phyloP scores from a whole-genome alignment of 1,140 invertebrate species.

The Teleogryllus occipitalis region DNA sequence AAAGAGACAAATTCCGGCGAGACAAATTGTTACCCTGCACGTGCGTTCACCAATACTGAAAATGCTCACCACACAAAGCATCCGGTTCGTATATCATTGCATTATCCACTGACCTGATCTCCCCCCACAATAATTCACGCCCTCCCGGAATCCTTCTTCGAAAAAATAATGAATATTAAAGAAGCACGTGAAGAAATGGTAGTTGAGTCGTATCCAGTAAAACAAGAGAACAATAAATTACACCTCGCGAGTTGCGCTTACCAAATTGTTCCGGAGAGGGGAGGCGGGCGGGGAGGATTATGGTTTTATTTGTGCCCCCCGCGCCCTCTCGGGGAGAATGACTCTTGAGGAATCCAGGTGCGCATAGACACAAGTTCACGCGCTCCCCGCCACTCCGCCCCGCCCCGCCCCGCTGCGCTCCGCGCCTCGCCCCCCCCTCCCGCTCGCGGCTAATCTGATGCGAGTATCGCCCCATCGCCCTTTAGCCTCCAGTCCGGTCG shows the following conservation, averaged over 20 bases:
- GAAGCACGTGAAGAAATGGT: neutral
- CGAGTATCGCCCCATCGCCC: neutral
- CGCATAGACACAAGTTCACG: slow-evolving; percentile 3
- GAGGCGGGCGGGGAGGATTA: neutral
- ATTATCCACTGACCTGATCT: no score
- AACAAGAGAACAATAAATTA: slow-evolving; percentile 6
- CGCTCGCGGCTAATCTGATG: neutral
- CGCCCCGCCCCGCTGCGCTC: neutral
- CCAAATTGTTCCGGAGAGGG: neutral
- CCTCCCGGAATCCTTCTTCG: neutral
- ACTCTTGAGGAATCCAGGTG: neutral
- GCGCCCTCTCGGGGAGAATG: neutral
- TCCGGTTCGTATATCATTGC: no score
- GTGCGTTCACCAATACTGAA: no score
- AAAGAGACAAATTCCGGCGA: no score
- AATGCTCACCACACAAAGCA: no score
- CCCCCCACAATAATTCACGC: neutral
- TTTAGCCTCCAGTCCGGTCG: neutral
- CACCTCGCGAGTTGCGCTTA: neutral
- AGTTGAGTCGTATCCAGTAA: neutral
- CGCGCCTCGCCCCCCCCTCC: neutral
- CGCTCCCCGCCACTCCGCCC: neutral
- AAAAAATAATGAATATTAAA: slow-evolving; percentile 3
- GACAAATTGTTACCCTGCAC: no score
- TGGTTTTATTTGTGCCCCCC: neutral